Conservation (phyloP, 2,113 vertebrate species). For the Candoia aspera region DNA sequence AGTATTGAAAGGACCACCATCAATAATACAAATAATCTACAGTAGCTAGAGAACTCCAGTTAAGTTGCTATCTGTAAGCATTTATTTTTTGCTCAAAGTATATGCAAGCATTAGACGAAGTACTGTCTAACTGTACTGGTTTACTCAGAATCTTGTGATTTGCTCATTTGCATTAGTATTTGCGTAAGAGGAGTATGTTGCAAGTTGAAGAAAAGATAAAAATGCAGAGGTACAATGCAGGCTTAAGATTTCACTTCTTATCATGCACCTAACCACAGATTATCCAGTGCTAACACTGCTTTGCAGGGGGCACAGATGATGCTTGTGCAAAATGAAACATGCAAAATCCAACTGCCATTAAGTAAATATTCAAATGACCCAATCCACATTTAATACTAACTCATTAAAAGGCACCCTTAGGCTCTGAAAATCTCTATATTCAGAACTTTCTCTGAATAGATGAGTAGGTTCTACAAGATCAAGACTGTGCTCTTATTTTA, state of each 20-base stretch:
- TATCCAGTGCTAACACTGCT: slow-evolving; percentile 18
- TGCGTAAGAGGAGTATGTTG: background rate
- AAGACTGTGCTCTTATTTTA: slow-evolving; percentile 1
- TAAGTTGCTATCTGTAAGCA: background rate
- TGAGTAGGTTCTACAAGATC: background rate
- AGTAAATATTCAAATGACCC: slow-evolving; percentile 26
- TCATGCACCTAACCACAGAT: slow-evolving; percentile 29
- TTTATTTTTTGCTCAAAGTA: background rate
- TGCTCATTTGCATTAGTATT: background rate
- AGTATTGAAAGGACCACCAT: background rate
- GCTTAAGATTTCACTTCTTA: background rate
- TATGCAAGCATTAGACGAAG: background rate
- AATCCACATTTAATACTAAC: background rate
- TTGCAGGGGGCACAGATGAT: background rate
- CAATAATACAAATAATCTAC: background rate
- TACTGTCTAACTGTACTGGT: background rate
- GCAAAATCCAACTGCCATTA: slow-evolving; percentile 49
- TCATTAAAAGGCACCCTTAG: background rate
- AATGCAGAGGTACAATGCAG: background rate
- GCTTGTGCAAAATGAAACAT: slow-evolving; percentile 52
- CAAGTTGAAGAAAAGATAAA: background rate
- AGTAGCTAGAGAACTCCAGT: background rate
- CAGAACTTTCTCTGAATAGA: background rate
- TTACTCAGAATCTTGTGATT: background rate
- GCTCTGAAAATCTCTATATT: background rate